Conservation (phyloP, 1,140 invertebrate species). For the Cydia splendana region DNA sequence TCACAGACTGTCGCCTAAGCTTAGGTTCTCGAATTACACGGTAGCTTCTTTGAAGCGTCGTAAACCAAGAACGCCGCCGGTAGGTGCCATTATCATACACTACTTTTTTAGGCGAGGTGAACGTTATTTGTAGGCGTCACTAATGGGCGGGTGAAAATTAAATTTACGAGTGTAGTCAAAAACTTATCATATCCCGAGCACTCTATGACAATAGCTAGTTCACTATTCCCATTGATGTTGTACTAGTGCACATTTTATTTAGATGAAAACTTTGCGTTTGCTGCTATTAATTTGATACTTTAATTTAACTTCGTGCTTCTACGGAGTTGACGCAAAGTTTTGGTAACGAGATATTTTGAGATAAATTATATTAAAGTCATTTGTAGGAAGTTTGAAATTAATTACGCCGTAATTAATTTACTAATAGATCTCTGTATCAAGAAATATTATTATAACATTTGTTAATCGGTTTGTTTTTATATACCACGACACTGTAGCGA, state of each 20-base stretch:
- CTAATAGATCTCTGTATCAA: neutral
- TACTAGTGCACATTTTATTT: slow-evolving; percentile 10
- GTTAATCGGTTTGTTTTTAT: neutral
- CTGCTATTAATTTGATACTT: slow-evolving; percentile 16
- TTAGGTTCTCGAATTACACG: slow-evolving; percentile 71
- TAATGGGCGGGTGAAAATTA: slow-evolving; percentile 56
- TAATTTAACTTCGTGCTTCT: slow-evolving; percentile 17
- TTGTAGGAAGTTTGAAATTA: slow-evolving; percentile 12
- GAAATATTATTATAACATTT: neutral
- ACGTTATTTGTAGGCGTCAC: slow-evolving; percentile 52
- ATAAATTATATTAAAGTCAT: slow-evolving; percentile 13
- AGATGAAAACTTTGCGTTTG: slow-evolving; percentile 11
- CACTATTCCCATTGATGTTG: neutral
- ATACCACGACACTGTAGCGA: neutral
- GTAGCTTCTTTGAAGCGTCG: slow-evolving; percentile 65
- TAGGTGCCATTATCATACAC: slow-evolving; percentile 58
- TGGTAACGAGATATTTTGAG: slow-evolving; percentile 8
- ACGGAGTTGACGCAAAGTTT: slow-evolving; percentile 17
- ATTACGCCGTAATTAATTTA: neutral
- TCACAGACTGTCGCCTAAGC: slow-evolving; percentile 70
- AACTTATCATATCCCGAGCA: neutral
- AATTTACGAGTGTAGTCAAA: slow-evolving; percentile 35
- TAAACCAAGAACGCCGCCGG: slow-evolving; percentile 52
- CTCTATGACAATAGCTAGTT: neutral
- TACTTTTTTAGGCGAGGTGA: slow-evolving; percentile 49